Evolutionary conservation across 2,888 invertebrate genomes (phyloP), one percentile per base, ranked within the genome.

Genomic region (Heliconius ethilla): DNA sequence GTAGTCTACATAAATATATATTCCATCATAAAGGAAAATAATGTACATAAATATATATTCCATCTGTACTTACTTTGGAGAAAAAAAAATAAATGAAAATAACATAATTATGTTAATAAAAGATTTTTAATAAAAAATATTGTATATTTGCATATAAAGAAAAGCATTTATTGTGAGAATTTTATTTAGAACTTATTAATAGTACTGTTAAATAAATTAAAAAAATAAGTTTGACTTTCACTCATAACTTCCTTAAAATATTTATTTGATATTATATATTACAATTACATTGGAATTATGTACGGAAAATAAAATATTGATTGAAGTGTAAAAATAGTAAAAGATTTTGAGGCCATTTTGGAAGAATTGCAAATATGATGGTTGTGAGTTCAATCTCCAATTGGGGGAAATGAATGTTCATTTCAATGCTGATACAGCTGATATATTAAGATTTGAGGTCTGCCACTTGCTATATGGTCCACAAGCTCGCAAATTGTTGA

Each of bases 121-220:
- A n/a, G 59, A 3, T 59, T 59, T 10, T n/a, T 1, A 59, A 10
- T 59, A n/a, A 22, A 59, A n/a, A 10, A 59, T 10, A 59, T 59
- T 69, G n/a, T 69, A 69, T 70, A 45, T 22, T 70, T 55, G 29
- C 10, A 55, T 55, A 40, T 45, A 37, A 25, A 40, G 40, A 11
- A 69, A 13, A 69, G 55, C 70, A 70, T 70, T 70, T 70, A 51
- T 55, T 70, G 55, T 70, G 51, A 70, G 29, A 29, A 27, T 9
- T 22, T 70, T 29, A 70, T 18, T 22, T 51, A 45, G 45, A 70
- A 10, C n/a, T 55, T 33, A n/a, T 25, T 51, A 27, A 11, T 13
- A 6, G 70, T 69, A 45, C 25, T 25, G 27, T 69, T 69, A 72
- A 70, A 70, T 70, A 55, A n/a, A 70, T 29, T n/a, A 55, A 9